Percentiles rank a stretch among this genome's conserved stretches.
phyloP scores from a whole-genome alignment of 2,797 vertebrate genomes.

The Anas georgica region DNA sequence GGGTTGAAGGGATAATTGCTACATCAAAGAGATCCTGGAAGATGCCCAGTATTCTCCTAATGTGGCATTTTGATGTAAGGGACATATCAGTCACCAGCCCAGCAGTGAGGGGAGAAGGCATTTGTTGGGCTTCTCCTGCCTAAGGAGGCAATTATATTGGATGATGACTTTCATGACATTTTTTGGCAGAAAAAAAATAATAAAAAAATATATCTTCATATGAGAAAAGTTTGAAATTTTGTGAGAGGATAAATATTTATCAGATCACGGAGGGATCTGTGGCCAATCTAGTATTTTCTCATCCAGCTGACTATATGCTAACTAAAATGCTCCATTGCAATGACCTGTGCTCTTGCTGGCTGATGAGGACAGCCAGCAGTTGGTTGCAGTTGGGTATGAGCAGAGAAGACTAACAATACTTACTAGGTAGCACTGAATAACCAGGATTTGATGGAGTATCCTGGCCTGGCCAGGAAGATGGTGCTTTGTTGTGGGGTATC shows the following conservation, averaged over 20 bases:
- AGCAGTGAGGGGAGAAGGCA: not conserved
- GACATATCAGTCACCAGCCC: not conserved
- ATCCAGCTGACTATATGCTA: not conserved
- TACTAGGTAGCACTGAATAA: not conserved
- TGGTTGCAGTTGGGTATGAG: not conserved
- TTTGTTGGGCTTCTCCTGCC: not conserved
- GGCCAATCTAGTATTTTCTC: not conserved
- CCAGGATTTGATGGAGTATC: fast-evolving
- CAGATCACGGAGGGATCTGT: not conserved
- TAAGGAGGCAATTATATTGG: not conserved
- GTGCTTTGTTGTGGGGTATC: not conserved
- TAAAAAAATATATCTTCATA: not conserved
- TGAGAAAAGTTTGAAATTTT: not conserved
- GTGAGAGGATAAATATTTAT: not conserved
- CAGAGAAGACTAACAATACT: not conserved
- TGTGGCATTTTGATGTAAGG: not conserved
- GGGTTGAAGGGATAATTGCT: not conserved
- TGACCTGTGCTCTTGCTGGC: not conserved
- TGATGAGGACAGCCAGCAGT: not conserved
- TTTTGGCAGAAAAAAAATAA: not conserved
- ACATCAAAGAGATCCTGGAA: not conserved
- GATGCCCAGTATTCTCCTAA: not conserved
- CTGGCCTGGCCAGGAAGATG: not conserved
- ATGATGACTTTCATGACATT: not conserved
- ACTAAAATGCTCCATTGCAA: not conserved